Conservation (phyloP, 2,888 invertebrate genomes). For the Falcaria lacertinaria region DNA sequence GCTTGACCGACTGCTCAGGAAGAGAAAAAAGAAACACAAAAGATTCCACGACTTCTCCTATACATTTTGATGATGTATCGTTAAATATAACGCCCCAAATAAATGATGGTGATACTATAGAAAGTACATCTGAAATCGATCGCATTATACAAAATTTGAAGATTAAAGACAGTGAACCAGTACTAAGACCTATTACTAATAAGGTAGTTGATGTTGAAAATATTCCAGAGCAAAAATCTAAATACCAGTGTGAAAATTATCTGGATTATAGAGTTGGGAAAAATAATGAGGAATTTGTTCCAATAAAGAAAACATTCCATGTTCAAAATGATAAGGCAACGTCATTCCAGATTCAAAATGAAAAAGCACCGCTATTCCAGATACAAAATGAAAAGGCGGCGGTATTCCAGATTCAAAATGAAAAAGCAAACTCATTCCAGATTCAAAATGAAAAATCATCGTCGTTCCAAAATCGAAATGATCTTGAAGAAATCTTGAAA, state of each 20-base stretch:
- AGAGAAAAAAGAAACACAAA: background rate
- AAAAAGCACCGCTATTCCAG: conserved; percentile 7
- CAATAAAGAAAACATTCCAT: background rate
- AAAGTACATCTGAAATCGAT: background rate
- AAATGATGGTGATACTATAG: background rate
- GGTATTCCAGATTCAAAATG: conserved; percentile 10
- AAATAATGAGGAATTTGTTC: too few species aligned
- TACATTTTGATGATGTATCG: background rate
- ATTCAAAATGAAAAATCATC: conserved; percentile 11
- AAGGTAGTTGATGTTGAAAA: background rate
- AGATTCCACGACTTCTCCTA: background rate
- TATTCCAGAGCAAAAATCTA: background rate
- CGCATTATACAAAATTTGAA: background rate
- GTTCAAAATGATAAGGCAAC: conserved; percentile 11
- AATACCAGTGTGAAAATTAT: background rate
- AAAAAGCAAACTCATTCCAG: conserved; percentile 3
- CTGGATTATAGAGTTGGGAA: background rate
- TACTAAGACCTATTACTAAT: background rate
- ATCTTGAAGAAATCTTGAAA: too few species aligned
- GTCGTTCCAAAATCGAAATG: conserved; percentile 6
- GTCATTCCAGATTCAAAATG: conserved; percentile 13
- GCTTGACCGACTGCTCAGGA: background rate
- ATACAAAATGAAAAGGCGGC: conserved; percentile 1
- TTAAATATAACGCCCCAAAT: background rate
- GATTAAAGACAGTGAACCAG: background rate